Conservation (phyloP, 1,140 invertebrate genomes). For the Temnothorax nylanderi region DNA sequence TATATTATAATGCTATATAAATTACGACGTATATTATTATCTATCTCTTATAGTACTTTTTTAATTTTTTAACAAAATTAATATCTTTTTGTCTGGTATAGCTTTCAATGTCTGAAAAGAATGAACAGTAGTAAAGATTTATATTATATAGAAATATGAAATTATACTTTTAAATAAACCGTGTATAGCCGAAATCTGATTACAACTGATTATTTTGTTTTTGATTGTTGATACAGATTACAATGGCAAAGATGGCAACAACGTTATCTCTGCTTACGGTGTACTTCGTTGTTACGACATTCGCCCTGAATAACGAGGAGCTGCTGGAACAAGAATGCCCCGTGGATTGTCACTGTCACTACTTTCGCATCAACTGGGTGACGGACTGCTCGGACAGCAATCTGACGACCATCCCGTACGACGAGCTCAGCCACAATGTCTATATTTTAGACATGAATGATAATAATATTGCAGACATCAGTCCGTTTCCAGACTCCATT, state of each 20-base stretch:
- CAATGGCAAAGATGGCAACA: constrained; percentile 45
- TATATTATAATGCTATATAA: neutral
- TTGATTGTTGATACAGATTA: constrained; percentile 51
- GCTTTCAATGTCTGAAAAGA: neutral
- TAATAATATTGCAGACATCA: constrained; percentile 88
- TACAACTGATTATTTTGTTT: neutral
- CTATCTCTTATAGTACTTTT: neutral
- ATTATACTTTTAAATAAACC: neutral
- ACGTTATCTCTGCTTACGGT: constrained; percentile 65
- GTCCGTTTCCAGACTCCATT: constrained; percentile 88
- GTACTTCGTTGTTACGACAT: constrained; percentile 51
- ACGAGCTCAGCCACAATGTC: constrained; percentile 89
- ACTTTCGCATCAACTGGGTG: constrained; percentile 92
- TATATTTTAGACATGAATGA: constrained; percentile 91
- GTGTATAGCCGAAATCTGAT: neutral
- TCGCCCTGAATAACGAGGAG: constrained; percentile 86
- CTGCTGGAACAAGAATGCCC: constrained; percentile 89
- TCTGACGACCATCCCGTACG: constrained; percentile 89
- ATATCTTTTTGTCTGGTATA: neutral
- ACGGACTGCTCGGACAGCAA: constrained; percentile 92
- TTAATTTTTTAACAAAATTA: neutral
- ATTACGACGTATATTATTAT: neutral
- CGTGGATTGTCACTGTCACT: constrained; percentile 91
- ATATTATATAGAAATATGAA: neutral
- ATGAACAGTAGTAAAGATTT: neutral